Percentiles rank a stretch among this genome's conserved stretches.
Conservation (phyloP, 2,888 invertebrate genomes). For the Thelaira solivaga region DNA sequence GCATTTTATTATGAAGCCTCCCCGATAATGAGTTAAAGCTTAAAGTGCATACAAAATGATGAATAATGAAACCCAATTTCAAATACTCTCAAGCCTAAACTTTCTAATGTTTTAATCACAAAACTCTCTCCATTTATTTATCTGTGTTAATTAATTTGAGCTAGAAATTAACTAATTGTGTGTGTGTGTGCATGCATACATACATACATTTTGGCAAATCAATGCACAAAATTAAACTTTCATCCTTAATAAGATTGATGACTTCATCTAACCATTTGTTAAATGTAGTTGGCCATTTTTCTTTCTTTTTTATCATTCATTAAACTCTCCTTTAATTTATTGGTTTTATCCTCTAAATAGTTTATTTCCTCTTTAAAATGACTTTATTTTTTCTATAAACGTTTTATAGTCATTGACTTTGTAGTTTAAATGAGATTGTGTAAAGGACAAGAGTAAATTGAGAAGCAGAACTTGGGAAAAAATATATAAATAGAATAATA, state of each 20-base stretch:
- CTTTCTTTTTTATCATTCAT: constrained; percentile 21
- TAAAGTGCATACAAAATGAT: too few species aligned
- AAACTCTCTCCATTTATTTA: neutral
- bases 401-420: constrained; percentile 50
- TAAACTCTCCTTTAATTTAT: constrained; percentile 45
- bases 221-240: neutral
- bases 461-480: too few species aligned
- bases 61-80: too few species aligned
- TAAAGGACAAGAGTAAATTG: constrained; percentile 11
- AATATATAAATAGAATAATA: too few species aligned
- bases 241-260: constrained; percentile 44
- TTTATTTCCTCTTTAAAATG: constrained; percentile 41
- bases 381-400: constrained; percentile 18
- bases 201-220: constrained; percentile 8
- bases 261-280: constrained; percentile 39
- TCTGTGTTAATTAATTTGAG: constrained; percentile 33
- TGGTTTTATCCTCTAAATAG: constrained; percentile 39
- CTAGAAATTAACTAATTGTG: constrained; percentile 3
- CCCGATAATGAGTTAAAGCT: too few species aligned
- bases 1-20: too few species aligned
- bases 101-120: too few species aligned
- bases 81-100: too few species aligned
- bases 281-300: constrained; percentile 34
- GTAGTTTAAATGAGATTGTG: constrained; percentile 30
- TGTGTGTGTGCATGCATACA: neutral